These are phyloP conservation scores for Clarias batrachus DNA, from an alignment of 2,113 vertebrate species.

Conservation along the genomic window DNA sequence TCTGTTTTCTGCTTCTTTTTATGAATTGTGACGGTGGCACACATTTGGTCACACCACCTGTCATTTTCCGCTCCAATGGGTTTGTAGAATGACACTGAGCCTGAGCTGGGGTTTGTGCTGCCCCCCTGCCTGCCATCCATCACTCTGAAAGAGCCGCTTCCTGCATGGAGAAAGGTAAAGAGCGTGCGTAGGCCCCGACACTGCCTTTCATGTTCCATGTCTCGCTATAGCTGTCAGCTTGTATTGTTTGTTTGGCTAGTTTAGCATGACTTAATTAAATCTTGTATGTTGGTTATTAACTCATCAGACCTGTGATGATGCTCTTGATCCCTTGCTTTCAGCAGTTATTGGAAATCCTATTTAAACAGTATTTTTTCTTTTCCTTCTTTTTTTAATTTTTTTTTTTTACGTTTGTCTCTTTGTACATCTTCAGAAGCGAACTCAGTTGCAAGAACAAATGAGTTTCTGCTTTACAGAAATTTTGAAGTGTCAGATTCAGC, in stretches of 20 bases:
- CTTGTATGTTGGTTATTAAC: neutral
- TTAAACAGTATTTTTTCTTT: neutral
- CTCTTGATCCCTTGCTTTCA: neutral
- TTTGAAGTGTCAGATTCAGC: slow-evolving; percentile 71
- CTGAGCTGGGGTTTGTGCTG: slow-evolving; percentile 80
- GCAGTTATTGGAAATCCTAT: neutral
- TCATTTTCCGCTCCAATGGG: slow-evolving; percentile 57
- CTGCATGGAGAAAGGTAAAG: slow-evolving; percentile 98
- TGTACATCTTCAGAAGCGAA: slow-evolving; percentile 64
- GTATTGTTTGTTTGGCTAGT: neutral
- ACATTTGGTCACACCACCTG: slow-evolving; percentile 46
- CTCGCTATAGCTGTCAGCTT: slow-evolving; percentile 30
- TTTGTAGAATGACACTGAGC: slow-evolving; percentile 78
- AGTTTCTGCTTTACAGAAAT: slow-evolving; percentile 75
- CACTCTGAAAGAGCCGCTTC: slow-evolving; percentile 76
- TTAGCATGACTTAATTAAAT: neutral
- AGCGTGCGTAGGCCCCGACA: neutral
- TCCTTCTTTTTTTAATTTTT: neutral
- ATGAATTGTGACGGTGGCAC: slow-evolving; percentile 59
- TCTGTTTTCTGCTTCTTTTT: slow-evolving; percentile 57
- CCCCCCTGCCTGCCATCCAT: slow-evolving; percentile 70
- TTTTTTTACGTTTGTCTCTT: neutral
- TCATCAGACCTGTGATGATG: neutral
- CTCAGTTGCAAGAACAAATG: slow-evolving; percentile 74
- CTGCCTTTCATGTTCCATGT: slow-evolving; percentile 29